Conservation (phyloP, 2,888 invertebrate species). For the Campoletis raptor region DNA sequence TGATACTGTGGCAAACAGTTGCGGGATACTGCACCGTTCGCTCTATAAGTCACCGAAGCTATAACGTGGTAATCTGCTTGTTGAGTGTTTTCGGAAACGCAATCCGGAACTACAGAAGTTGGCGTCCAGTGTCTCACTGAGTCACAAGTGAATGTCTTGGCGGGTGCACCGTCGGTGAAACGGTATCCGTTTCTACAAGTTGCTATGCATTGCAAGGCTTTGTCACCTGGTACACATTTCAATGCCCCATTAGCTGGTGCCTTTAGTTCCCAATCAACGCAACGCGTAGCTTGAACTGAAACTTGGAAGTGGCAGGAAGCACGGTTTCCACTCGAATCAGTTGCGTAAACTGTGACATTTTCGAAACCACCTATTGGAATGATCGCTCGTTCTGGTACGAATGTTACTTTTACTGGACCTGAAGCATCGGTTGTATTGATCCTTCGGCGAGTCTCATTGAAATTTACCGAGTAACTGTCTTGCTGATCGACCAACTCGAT, state of each 20-base stretch:
- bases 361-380: slow-evolving; percentile 95
- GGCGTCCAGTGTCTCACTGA: slow-evolving; percentile 94
- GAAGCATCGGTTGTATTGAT: slow-evolving; percentile 95
- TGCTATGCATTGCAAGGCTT: slow-evolving; percentile 94
- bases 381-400: slow-evolving; percentile 91
- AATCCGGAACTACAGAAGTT: slow-evolving; percentile 96
- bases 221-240: slow-evolving; percentile 93
- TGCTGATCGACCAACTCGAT: slow-evolving; percentile 96
- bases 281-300: slow-evolving; percentile 96
- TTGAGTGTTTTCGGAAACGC: slow-evolving; percentile 97
- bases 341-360: slow-evolving; percentile 96
- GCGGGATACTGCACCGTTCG: slow-evolving; percentile 95
- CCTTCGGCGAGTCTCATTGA: slow-evolving; percentile 94
- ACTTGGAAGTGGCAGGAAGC: slow-evolving; percentile 97
- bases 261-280: slow-evolving; percentile 97
- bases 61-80: slow-evolving; percentile 98
- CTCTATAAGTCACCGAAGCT: slow-evolving; percentile 94
- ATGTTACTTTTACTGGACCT: slow-evolving; percentile 93
- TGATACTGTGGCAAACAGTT: slow-evolving; percentile 94
- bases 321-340: slow-evolving; percentile 94
- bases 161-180: slow-evolving; percentile 95
- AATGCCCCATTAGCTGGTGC: slow-evolving; percentile 95
- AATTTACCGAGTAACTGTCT: slow-evolving; percentile 95
- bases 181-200: slow-evolving; percentile 95
- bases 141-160: slow-evolving; percentile 95